A percentile compares a stretch with the other conserved stretches of the same genome.
Evolutionary conservation across 2,888 invertebrate species (phyloP).

Genomic region (Scaptomyza reducta): DNA sequence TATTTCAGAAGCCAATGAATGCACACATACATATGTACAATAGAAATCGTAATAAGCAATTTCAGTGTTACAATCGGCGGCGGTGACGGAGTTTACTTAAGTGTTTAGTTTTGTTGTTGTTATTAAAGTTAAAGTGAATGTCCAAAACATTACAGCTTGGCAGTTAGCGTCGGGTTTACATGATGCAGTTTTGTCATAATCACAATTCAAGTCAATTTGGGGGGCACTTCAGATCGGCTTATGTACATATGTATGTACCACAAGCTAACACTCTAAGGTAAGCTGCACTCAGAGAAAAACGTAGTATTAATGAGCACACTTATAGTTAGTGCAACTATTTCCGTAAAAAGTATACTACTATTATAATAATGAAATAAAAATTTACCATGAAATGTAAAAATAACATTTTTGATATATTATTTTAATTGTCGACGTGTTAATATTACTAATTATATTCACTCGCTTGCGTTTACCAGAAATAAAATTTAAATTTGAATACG

Average conservation of each 20-base stretch:
- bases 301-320: no score
- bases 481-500: no score
- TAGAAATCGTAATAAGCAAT: conserved; percentile 58
- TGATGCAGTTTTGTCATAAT: conserved; percentile 56
- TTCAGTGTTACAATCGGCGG: conserved; percentile 48
- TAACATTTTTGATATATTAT: no score
- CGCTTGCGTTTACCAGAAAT: no score
- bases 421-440: no score
- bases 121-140: conserved; percentile 44
- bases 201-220: conserved; percentile 37
- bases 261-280: no score
- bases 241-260: not conserved
- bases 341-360: no score
- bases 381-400: no score
- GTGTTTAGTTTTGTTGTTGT: not conserved
- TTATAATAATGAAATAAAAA: no score
- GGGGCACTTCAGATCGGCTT: conserved; percentile 37
- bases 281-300: no score
- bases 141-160: conserved; percentile 37
- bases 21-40: conserved; percentile 27
- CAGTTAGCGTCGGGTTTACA: conserved; percentile 24
- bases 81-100: conserved; percentile 3
- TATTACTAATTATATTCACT: no score
- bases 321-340: no score
- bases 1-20: conserved; percentile 16